Base-by-base conservation (phyloP, 1,140 invertebrate species). In the Gryllus bimaculatus region DNA sequence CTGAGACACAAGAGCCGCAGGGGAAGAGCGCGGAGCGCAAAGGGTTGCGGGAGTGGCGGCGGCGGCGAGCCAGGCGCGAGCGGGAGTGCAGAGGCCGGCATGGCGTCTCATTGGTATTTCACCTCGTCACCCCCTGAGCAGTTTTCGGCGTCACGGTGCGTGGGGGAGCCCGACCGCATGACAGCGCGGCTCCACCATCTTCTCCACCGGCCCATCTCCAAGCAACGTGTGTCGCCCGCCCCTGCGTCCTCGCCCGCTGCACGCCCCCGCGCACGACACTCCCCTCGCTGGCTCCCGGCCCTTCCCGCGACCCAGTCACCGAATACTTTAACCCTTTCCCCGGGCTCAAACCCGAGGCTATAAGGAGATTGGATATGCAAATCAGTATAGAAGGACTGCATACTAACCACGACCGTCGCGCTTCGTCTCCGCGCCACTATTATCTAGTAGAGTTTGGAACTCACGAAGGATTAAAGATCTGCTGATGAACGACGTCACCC, bases 341-440 rank as follows among this genome's bases (percentile, higher is more conserved):
- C 54, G 7, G 54, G 54, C 54, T 66, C 54, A 66, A 66, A 66
- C 54, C 54, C 54, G 7, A 66, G 54, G 54, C 54, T 66, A 66
- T 66, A 66, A 66, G 54, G 54, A 66, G 54, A 66, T 66, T 66
- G 54, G 54, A 66, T 66, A 66, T 66, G 54, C 54, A 66, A 66
- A 66, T 66, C 10, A 66, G 54, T 66, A 66, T 66, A 18, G 18
- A 66, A 66, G 54, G 54, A 13, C 54, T 66, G 54, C 54, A 66
- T 66, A 66, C 54, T 66, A 66, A 66, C 54, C 10, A 66, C 54
- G 54, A 3, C 0, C 54, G 10, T 18, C 18, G 18, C 54, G 54
- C 54, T 18, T 66, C 26, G 26, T 13, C 54, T 66, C 54, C 54
- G 10, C 18, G 18, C 10, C 10, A 66, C 54, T 66, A 66, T 66